These are phyloP conservation scores for Tamandua tetradactyla DNA, from an alignment of 2,797 vertebrate genomes.

Conservation along the genomic window DNA sequence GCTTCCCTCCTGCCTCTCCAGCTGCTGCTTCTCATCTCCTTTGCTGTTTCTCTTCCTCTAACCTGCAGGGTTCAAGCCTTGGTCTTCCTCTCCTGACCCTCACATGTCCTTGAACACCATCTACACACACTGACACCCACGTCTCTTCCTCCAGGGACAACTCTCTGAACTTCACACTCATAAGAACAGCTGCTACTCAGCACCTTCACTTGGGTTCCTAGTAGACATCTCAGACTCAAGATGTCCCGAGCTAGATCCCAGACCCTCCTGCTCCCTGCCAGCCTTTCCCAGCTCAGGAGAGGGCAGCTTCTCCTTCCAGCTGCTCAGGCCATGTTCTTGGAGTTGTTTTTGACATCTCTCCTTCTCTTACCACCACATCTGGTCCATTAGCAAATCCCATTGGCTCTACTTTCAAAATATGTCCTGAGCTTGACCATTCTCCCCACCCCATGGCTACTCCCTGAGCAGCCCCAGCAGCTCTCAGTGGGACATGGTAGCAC, in stretches of 20 bases:
- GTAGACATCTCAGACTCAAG: fast-evolving
- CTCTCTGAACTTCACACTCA: not conserved
- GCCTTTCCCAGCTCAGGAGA: no score
- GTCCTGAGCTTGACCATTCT: not conserved
- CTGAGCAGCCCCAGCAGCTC: not conserved
- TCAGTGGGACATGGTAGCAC: no score
- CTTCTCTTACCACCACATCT: no score
- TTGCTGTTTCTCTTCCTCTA: not conserved
- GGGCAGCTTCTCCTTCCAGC: not conserved
- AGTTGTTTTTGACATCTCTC: not conserved
- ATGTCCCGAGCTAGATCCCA: not conserved
- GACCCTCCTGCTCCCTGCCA: not conserved
- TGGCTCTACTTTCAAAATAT: not conserved
- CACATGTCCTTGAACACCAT: not conserved
- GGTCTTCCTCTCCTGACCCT: not conserved
- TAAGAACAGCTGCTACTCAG: not conserved
- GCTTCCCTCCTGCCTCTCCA: not conserved
- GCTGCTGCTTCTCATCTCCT: fast-evolving
- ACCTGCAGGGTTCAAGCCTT: no score
- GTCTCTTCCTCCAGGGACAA: not conserved
- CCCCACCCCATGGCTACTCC: fast-evolving
- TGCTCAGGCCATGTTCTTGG: no score
- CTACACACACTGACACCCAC: fast-evolving
- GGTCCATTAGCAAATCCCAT: not conserved
- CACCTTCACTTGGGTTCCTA: not conserved